These are phyloP conservation scores for Metridium senile DNA, from an alignment of 92 coral and sea anemone species.

Conservation along the genomic window DNA sequence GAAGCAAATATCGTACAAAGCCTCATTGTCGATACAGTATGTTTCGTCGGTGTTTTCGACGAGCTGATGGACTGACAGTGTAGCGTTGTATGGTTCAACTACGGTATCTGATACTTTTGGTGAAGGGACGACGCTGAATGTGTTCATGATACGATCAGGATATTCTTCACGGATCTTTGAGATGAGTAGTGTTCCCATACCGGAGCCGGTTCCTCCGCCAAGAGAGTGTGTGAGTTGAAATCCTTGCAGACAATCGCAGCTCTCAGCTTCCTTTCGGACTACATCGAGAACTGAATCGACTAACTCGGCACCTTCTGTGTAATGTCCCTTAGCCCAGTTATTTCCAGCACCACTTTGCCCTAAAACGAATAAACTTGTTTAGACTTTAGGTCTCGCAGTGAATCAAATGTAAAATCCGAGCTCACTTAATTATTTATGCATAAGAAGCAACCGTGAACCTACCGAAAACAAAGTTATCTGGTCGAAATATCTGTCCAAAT, in stretches of 20 bases:
- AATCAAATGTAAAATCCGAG: slow-evolving; percentile 26
- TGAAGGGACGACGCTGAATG: slow-evolving; percentile 87
- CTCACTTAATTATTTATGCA: slow-evolving; percentile 33
- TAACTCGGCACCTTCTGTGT: slow-evolving; percentile 94
- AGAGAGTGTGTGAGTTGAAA: slow-evolving; percentile 97
- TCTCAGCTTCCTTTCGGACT: slow-evolving; percentile 95
- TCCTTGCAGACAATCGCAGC: slow-evolving; percentile 97
- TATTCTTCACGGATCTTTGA: slow-evolving; percentile 97
- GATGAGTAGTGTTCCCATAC: slow-evolving; percentile 90
- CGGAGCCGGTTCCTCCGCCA: slow-evolving; percentile 98
- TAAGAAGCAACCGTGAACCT: slow-evolving; percentile 19
- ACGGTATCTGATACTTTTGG: slow-evolving; percentile 96
- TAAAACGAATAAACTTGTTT: slow-evolving; percentile 21
- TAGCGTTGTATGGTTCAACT: slow-evolving; percentile 93
- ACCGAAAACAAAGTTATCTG: slow-evolving; percentile 99
- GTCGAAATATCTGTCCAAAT: slow-evolving; percentile 98
- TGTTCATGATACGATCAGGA: slow-evolving; percentile 98
- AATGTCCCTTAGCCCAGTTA: slow-evolving; percentile 98
- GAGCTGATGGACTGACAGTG: slow-evolving; percentile 89
- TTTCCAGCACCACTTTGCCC: slow-evolving; percentile 99
- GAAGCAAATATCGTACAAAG: slow-evolving; percentile 92
- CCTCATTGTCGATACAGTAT: slow-evolving; percentile 91
- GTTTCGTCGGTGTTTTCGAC: slow-evolving; percentile 92
- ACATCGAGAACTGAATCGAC: slow-evolving; percentile 98
- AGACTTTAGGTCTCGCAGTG: not conserved